Conservation (phyloP, 1,140 invertebrate genomes). For the Caenorhabditis tropicalis region DNA sequence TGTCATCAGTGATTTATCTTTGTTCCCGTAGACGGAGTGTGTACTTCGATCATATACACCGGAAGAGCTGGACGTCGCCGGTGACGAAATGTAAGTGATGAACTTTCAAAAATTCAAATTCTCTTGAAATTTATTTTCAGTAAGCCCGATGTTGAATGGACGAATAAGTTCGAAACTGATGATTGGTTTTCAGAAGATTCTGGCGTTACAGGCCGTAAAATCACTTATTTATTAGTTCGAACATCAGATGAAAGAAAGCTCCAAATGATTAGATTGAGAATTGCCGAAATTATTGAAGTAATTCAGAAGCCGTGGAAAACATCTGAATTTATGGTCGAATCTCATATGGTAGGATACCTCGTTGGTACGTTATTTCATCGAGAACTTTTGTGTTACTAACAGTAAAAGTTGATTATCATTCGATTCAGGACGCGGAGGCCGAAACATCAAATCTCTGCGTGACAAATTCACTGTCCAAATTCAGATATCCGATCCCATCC, state of each 20-base stretch:
- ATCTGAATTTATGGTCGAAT: neutral
- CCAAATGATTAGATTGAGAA: conserved; percentile 24
- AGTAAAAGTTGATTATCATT: neutral
- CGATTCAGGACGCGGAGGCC: neutral
- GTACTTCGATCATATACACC: neutral
- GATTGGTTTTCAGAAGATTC: conserved; percentile 8
- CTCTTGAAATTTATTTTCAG: neutral
- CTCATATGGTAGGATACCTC: conserved; percentile 19
- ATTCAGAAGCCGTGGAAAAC: conserved; percentile 25
- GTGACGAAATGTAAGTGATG: neutral
- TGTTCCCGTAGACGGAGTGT: neutral
- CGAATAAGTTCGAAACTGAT: neutral
- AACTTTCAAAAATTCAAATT: no score
- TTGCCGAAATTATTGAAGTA: neutral
- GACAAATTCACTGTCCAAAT: conserved; percentile 18
- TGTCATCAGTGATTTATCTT: neutral
- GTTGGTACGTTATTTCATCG: neutral
- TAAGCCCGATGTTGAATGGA: neutral
- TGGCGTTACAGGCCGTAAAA: neutral
- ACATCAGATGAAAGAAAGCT: neutral
- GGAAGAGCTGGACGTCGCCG: neutral
- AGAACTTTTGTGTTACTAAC: no score
- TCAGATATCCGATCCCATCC: conserved; percentile 16
- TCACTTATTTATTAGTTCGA: neutral
- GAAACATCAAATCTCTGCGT: conserved; percentile 5